These are phyloP conservation scores for Diaphora mendica DNA, from an alignment of 2,888 invertebrate species.

Conservation along the genomic window DNA sequence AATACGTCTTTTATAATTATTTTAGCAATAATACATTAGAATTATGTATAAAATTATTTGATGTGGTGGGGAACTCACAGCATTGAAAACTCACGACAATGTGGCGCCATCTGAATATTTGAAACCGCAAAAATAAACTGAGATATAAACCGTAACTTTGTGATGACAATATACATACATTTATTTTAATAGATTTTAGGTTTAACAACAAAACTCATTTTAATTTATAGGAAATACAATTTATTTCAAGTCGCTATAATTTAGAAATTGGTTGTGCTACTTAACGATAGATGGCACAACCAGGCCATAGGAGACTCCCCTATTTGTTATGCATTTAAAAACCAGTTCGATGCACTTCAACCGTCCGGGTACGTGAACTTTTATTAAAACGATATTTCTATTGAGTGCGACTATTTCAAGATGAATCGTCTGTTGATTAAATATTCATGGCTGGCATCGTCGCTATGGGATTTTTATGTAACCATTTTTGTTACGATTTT, in stretches of 20 bases:
- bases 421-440: constrained; percentile 12
- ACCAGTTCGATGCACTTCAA: constrained; percentile 35
- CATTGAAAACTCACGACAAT: neutral
- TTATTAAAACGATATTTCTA: constrained; percentile 19
- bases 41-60: neutral
- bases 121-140: neutral
- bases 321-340: neutral
- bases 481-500: neutral
- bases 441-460: neutral
- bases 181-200: neutral
- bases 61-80: neutral
- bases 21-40: neutral
- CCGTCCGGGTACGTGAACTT: constrained; percentile 23
- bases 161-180: neutral
- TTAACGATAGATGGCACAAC: constrained; percentile 66
- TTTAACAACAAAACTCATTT: neutral
- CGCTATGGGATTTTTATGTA: neutral
- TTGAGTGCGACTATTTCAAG: constrained; percentile 17
- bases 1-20: neutral
- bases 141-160: neutral
- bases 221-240: neutral
- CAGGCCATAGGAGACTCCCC: neutral
- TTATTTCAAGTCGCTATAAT: neutral
- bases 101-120: neutral
- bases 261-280: constrained; percentile 53